phyloP scores from a whole-genome alignment of 2,888 invertebrate genomes.

The Sinopyrophorus schimmeli region DNA sequence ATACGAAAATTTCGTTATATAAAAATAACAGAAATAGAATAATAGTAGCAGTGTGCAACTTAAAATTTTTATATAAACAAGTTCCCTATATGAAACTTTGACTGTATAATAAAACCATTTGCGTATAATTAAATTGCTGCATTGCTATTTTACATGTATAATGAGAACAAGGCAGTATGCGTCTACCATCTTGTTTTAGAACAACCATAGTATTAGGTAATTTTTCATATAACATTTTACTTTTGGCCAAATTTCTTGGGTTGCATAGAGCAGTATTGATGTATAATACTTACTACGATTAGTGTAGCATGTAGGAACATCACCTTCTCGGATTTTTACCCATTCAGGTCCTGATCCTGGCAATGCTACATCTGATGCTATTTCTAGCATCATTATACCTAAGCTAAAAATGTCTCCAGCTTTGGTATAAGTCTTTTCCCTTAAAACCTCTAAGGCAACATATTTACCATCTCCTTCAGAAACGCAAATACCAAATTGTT shows the following conservation, averaged over 20 bases:
- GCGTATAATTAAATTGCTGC: too few relatives aligned
- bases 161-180: too few relatives aligned
- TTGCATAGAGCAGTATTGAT: neutral
- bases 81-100: too few relatives aligned
- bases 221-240: constrained; percentile 4
- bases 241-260: neutral
- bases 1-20: too few relatives aligned
- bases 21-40: too few relatives aligned
- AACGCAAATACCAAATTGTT: constrained; percentile 52
- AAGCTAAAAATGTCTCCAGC: constrained; percentile 77
- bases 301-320: constrained; percentile 10
- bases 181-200: too few relatives aligned
- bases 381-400: constrained; percentile 72
- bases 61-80: too few relatives aligned
- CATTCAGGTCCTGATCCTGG: constrained; percentile 70
- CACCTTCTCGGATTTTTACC: constrained; percentile 61
- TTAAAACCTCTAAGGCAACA: constrained; percentile 72
- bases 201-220: too few relatives aligned
- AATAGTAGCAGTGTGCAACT: too few relatives aligned
- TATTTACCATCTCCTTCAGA: constrained; percentile 78
- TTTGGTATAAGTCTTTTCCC: constrained; percentile 63
- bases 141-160: too few relatives aligned
- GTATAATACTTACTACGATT: constrained; percentile 8
- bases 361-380: constrained; percentile 70
- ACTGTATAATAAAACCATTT: too few relatives aligned